Base-by-base conservation (phyloP, 2,888 invertebrate genomes). In the Archips xylosteana region DNA sequence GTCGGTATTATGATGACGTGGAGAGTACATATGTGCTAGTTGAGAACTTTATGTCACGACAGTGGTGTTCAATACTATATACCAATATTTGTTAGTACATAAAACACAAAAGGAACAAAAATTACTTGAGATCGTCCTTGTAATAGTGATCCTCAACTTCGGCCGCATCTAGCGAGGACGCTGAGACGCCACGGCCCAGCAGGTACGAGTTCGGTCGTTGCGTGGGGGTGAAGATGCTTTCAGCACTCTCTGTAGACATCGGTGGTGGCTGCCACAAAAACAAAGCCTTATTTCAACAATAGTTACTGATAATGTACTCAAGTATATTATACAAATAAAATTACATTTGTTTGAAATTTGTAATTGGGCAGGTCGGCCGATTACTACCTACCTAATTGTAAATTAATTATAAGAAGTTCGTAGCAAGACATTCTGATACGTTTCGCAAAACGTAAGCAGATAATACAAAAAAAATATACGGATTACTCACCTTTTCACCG, bases 111-210 rank as follows among this genome's bases (percentile, higher is more conserved):
- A 9, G 2, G 23, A 54, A 54, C 5, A 32, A 32, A 3, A 32
- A 10, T 32, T 77, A 92, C 92, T 92, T 90, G 51, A 93, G 80
- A 71, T 93, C 93, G 36, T 93, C 93, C 62, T 90, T 91, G 72
- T 92, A 93, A 77, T 85, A 92, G 54, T 92, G 90, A 57, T 89
- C 86, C 0, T 76, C 76, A 23, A 72, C 10, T 0, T 77, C 79
- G 0, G 45, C 2, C 23, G 51, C 54, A 0, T 79, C 75, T 2
- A 47, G 6, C 0, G 75, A 70, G 3, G 68, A 36, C 0, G 15
- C 60, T 6, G 66, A 45, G 4, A n/a, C 15, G 0, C n/a, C 13
- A 9, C 45, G 47, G 10, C 32, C 32, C 3, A 32, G 12, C 4
- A 32, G 10, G 32, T 57, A 12, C 4, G 57, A 3, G 32, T 0